Evolutionary conservation across 1,140 invertebrate genomes (phyloP).

Genomic region (Eupristina koningsbergeri): DNA sequence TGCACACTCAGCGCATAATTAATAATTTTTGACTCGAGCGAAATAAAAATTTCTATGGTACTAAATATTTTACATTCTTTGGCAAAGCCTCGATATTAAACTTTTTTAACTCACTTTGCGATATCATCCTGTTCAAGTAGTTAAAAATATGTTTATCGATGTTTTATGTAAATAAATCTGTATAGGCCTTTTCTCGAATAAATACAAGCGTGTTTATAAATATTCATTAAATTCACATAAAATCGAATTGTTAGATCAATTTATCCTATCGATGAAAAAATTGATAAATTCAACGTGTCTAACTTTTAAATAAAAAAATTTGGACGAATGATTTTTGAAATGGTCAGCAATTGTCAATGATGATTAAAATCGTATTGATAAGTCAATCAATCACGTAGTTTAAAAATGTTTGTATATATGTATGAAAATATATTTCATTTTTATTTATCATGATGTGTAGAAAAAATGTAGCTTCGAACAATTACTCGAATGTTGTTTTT

Average conservation of each 20-base stretch:
- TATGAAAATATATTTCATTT: too few species aligned
- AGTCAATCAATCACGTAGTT: background rate
- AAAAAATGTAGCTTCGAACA: too few species aligned
- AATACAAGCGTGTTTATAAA: background rate
- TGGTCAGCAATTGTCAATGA: background rate
- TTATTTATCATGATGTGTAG: too few species aligned
- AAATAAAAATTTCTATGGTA: background rate
- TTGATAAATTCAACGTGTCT: background rate
- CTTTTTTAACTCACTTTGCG: background rate
- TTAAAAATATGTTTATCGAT: background rate
- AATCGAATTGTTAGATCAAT: background rate
- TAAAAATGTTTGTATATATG: too few species aligned
- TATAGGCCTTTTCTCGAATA: background rate
- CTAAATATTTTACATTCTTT: too few species aligned
- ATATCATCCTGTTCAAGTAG: background rate
- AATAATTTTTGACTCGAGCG: background rate
- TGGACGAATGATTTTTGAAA: background rate
- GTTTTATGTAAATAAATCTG: background rate
- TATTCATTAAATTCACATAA: slow-evolving; percentile 1
- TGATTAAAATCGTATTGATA: background rate
- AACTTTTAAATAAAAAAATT: background rate
- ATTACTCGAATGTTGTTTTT: too few species aligned
- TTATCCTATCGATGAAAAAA: background rate
- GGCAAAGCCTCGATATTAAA: background rate
- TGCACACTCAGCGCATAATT: background rate